Base-by-base conservation (phyloP, 1,140 invertebrate genomes). In the Drosophila leontia region DNA sequence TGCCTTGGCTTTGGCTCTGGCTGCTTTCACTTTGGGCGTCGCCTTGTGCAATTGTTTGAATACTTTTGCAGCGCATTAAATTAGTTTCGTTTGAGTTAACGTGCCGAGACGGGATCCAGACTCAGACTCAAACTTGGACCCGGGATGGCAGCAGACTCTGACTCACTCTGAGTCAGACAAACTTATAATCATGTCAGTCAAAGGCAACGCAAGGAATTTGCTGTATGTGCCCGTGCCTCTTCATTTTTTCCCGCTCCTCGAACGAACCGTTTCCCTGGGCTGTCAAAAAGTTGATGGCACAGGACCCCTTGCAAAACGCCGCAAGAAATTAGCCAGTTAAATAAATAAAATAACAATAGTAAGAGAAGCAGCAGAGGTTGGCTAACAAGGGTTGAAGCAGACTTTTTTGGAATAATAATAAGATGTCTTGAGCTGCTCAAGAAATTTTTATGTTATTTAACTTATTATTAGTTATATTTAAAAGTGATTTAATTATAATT, bases 61-160 rank as follows among this genome's bases (percentile, higher is more conserved):
- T 90, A 85, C 85, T 90, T 90, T 90, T 90, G 81, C 85, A 91
- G 85, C 86, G 86, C 85, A 90, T 90, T 90, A 91, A 91, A 91
- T 91, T 91, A 91, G 86, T 91, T 91, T 91, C 86, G 86, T 91
- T 91, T 91, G 86, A 91, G 86, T 91, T 91, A 90, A 91, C 86
- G 87, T 90, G 84, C 76, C 84, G 68, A 48, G 82, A 75, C 81
- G 74, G 51, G 41, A 72, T 71, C 65, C 51, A 59, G 72, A 71
- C 65, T 60, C 64, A 74, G 65, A 60, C 45, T 51, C 55, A 60
- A 13, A 59, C 44, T 45, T 34, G 41, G n/a, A 67, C 29, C 32
- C 51, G 19, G 53, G 13, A 56, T 39, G 53, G 13, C 19, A 39
- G 9, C 57, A 41, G 72, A 71, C 65, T 64, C 71, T 61, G 45